These are phyloP conservation scores for Spinibarbus caldwelli DNA, from an alignment of 2,797 vertebrate genomes.

Conservation along the genomic window DNA sequence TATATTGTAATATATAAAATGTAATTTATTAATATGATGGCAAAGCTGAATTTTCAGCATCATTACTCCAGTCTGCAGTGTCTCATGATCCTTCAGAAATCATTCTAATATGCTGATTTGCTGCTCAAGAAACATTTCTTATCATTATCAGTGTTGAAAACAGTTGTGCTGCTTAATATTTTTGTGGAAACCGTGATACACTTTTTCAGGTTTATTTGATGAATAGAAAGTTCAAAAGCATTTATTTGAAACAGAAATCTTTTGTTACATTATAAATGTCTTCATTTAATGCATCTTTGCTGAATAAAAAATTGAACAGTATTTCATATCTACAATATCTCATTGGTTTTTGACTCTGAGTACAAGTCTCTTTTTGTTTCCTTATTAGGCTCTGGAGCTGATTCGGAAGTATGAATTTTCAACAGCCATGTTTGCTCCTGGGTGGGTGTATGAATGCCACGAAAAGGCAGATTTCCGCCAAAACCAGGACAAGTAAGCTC, in stretches of 20 bases:
- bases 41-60: background rate
- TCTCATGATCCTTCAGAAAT: background rate
- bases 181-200: background rate
- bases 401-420: slow-evolving; percentile 88
- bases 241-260: background rate
- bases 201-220: background rate
- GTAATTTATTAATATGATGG: background rate
- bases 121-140: background rate
- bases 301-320: background rate
- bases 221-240: background rate
- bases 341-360: background rate
- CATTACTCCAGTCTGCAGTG: background rate
- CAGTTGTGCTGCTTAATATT: background rate
- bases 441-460: slow-evolving; percentile 92
- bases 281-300: background rate
- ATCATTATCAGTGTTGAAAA: background rate
- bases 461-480: slow-evolving; percentile 84
- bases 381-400: slow-evolving; percentile 83
- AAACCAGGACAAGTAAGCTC: slow-evolving; percentile 89
- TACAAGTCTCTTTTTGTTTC: background rate
- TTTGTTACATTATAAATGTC: background rate
- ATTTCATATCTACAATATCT: background rate
- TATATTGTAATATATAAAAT: too few species aligned
- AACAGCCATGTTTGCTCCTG: slow-evolving; percentile 89
- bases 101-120: background rate